phyloP scores from a whole-genome alignment of 2,113 vertebrate genomes.

The Columbina picui region DNA sequence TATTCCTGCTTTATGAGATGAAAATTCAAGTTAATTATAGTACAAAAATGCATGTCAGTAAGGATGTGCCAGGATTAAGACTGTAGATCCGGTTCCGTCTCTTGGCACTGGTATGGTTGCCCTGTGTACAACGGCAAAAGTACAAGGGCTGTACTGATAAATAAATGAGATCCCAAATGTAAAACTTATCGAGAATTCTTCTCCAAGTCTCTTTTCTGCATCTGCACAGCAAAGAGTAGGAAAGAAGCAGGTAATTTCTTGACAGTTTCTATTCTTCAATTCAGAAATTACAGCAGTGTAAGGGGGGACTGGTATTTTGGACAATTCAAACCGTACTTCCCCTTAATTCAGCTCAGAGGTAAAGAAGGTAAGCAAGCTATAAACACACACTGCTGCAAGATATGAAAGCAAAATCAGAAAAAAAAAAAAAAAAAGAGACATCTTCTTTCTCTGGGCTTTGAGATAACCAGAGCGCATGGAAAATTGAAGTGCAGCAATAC shows the following conservation, averaged over 20 bases:
- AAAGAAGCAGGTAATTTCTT: background rate
- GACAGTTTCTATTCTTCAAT: background rate
- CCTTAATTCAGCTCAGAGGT: background rate
- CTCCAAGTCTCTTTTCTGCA: background rate
- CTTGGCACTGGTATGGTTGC: background rate
- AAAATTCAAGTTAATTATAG: background rate
- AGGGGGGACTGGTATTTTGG: background rate
- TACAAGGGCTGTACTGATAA: background rate
- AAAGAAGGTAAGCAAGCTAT: background rate
- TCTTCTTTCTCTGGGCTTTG: slow-evolving; percentile 53
- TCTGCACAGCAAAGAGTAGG: background rate
- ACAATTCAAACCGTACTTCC: background rate
- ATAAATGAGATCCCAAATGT: background rate
- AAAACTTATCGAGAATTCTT: background rate
- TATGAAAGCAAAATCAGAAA: background rate
- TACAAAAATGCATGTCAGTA: background rate
- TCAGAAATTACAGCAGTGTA: background rate
- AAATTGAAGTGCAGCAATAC: slow-evolving; percentile 2
- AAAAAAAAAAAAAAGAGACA: background rate
- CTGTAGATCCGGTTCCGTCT: background rate
- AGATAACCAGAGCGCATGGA: slow-evolving; percentile 31
- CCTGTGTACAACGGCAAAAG: background rate
- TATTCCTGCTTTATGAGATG: background rate
- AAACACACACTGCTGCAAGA: background rate
- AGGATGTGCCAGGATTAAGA: background rate